Evolutionary conservation across 2,797 vertebrate genomes (phyloP).

Genomic region (Enteromius viviparus): DNA sequence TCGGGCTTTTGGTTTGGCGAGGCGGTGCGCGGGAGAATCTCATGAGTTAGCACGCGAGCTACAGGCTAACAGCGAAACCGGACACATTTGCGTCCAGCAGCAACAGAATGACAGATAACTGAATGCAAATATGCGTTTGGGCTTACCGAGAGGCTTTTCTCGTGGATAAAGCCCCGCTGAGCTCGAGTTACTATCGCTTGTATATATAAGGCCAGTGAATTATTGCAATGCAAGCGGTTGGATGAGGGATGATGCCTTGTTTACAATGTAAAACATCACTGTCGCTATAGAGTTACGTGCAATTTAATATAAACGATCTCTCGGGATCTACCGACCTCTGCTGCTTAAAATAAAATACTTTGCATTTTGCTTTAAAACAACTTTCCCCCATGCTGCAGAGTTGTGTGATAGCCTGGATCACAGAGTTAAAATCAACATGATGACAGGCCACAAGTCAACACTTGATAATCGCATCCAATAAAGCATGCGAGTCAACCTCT

Average conservation of each 20-base stretch:
- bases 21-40: conserved; percentile 62
- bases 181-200: neutral
- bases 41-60: conserved; percentile 43
- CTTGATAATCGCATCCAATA: conserved; percentile 71
- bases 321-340: neutral
- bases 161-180: neutral
- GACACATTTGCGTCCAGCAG: conserved; percentile 1
- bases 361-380: neutral
- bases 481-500: conserved; percentile 58
- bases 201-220: conserved; percentile 45
- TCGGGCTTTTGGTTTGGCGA: conserved; percentile 34
- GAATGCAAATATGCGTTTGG: neutral
- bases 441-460: conserved; percentile 84
- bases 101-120: conserved; percentile 21
- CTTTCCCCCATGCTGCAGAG: neutral
- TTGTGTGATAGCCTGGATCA: neutral
- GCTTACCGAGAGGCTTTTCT: neutral
- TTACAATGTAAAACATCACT: conserved; percentile 58
- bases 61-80: conserved; percentile 42
- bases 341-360: neutral
- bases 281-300: conserved; percentile 22
- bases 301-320: neutral
- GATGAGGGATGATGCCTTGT: conserved; percentile 63
- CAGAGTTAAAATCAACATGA: conserved; percentile 61
- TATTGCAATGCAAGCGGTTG: conserved; percentile 18